Evolutionary conservation across 2,113 vertebrate species (phyloP).

Genomic region (Eubucco bourcierii): DNA sequence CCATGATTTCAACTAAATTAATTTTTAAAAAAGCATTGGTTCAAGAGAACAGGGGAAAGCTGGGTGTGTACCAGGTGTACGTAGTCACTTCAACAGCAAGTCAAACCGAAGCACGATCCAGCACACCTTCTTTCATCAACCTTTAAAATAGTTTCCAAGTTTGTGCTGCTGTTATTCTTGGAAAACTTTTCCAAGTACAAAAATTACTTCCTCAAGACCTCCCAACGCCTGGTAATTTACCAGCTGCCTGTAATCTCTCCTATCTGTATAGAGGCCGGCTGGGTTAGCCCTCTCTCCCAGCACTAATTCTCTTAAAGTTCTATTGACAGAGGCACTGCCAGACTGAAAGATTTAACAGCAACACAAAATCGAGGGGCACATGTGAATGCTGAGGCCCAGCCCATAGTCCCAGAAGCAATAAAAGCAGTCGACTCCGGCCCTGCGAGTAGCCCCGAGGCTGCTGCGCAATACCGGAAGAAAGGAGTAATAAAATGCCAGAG

Average conservation of each 20-base stretch:
- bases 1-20: not conserved
- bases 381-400: fast-evolving
- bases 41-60: not conserved
- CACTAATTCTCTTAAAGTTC: not conserved
- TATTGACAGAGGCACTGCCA: fast-evolving
- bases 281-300: not conserved
- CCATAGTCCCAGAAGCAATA: fast-evolving
- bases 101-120: not conserved
- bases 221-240: fast-evolving
- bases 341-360: not conserved
- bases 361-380: fast-evolving
- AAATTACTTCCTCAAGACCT: not conserved
- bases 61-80: not conserved
- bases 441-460: not conserved
- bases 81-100: not conserved
- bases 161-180: not conserved
- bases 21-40: not conserved
- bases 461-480: fast-evolving
- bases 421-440: fast-evolving
- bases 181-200: not conserved
- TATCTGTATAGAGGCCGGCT: not conserved
- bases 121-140: not conserved
- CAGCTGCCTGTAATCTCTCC: too few species aligned
- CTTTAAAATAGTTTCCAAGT: not conserved
- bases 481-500: too few species aligned